Conservation (phyloP, 2,888 invertebrate genomes). For the Bombyx huttoni region DNA sequence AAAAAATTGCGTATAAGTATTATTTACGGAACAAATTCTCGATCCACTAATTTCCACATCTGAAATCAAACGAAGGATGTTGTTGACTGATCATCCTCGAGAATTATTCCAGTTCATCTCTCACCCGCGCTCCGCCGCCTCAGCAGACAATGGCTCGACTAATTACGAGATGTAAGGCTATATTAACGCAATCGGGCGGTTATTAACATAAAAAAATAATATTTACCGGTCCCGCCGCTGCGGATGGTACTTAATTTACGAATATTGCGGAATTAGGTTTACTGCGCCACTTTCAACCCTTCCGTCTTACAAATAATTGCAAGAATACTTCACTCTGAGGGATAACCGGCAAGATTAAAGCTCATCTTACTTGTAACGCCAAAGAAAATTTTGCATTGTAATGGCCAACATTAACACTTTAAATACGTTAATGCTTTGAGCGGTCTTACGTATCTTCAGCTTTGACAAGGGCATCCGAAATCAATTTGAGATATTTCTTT, state of each 20-base stretch:
- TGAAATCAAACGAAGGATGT: no score
- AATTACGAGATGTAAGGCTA: slow-evolving; percentile 70
- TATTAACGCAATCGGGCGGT: slow-evolving; percentile 68
- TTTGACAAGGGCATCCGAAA: background rate
- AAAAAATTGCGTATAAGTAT: no score
- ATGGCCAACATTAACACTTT: slow-evolving; percentile 32
- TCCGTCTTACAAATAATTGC: slow-evolving; percentile 64
- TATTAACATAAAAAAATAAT: slow-evolving; percentile 73
- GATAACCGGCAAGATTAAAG: slow-evolving; percentile 58
- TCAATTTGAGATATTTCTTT: slow-evolving; percentile 11
- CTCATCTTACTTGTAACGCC: slow-evolving; percentile 52
- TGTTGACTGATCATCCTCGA: background rate
- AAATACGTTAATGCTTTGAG: slow-evolving; percentile 10
- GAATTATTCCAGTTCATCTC: slow-evolving; percentile 46
- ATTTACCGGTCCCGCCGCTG: slow-evolving; percentile 52
- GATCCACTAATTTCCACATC: no score
- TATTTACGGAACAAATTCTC: no score
- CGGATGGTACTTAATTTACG: slow-evolving; percentile 62
- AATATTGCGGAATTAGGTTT: slow-evolving; percentile 65
- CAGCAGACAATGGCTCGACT: slow-evolving; percentile 51
- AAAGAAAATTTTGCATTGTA: slow-evolving; percentile 51
- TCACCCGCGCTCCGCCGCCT: slow-evolving; percentile 40
- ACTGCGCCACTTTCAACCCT: slow-evolving; percentile 53
- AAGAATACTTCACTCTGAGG: slow-evolving; percentile 54
- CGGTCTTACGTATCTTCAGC: slow-evolving; percentile 5